Evolutionary conservation across 1,140 invertebrate species (phyloP).

Genomic region (Apis florea): DNA sequence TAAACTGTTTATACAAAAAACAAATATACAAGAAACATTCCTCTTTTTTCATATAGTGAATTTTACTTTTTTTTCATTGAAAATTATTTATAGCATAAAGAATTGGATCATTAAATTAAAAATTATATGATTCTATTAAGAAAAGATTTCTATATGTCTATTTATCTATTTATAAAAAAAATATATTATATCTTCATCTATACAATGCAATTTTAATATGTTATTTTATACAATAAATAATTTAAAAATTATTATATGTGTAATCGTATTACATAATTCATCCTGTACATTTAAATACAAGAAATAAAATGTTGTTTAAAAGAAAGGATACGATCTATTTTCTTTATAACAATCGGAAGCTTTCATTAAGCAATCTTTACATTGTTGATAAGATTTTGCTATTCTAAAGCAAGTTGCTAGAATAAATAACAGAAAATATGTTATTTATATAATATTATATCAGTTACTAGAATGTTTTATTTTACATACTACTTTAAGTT

Average conservation of each 20-base stretch:
- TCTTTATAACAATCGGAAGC: slow-evolving; percentile 93
- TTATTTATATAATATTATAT: slow-evolving; percentile 13
- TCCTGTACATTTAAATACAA: too few species aligned
- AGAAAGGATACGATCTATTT: slow-evolving; percentile 90
- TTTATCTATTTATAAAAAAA: too few species aligned
- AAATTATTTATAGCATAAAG: too few species aligned
- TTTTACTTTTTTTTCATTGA: neutral
- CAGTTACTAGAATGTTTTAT: too few species aligned
- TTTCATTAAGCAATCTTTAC: slow-evolving; percentile 92
- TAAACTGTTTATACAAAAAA: too few species aligned
- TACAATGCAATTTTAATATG: too few species aligned
- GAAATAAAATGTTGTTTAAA: neutral
- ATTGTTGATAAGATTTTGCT: slow-evolving; percentile 90
- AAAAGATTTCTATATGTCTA: too few species aligned
- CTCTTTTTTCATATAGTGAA: too few species aligned
- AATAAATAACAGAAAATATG: slow-evolving; percentile 66
- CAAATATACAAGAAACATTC: neutral
- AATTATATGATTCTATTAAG: neutral
- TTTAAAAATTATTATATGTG: too few species aligned
- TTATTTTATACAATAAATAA: too few species aligned
- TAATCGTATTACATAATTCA: too few species aligned
- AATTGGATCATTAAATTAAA: neutral
- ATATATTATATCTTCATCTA: too few species aligned
- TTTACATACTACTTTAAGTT: neutral
- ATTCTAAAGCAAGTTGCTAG: slow-evolving; percentile 94